phyloP scores from a whole-genome alignment of 2,797 vertebrate species.

The Botia almorhae region DNA sequence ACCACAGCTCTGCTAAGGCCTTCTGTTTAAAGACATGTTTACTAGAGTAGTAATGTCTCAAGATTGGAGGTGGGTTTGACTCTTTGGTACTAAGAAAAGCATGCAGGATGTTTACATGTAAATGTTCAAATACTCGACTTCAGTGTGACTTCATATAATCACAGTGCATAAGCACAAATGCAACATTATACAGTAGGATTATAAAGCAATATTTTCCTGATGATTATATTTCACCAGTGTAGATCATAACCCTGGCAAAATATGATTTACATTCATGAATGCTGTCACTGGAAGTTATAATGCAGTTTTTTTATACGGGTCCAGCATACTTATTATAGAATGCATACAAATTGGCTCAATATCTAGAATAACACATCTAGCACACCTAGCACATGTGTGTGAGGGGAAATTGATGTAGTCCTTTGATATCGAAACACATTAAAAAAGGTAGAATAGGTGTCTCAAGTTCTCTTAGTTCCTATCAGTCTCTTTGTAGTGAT shows the following conservation, averaged over 20 bases:
- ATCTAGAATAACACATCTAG: not conserved
- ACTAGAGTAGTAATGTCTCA: not conserved
- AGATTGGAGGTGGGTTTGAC: not conserved
- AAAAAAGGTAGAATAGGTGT: not conserved
- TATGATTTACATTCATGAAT: conserved; percentile 38
- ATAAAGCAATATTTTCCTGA: conserved; percentile 24
- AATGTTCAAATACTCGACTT: not conserved
- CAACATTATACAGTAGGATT: conserved; percentile 4
- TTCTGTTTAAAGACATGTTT: too few species aligned
- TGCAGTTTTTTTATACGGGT: not conserved
- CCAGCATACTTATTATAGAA: conserved; percentile 2
- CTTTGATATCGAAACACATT: conserved; percentile 30
- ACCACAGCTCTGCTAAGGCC: too few species aligned
- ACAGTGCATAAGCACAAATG: not conserved
- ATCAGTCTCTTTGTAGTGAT: conserved; percentile 33
- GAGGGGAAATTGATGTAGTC: not conserved
- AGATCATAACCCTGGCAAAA: conserved; percentile 1
- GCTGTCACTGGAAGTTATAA: conserved; percentile 2
- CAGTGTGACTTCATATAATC: not conserved
- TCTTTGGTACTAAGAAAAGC: not conserved
- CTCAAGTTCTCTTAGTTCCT: conserved; percentile 4
- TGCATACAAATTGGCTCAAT: not conserved
- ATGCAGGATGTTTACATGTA: not conserved
- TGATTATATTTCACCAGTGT: conserved; percentile 31
- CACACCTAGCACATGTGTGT: not conserved